Conservation (phyloP, 2,113 vertebrate genomes). For the Amblyopsis rosae region DNA sequence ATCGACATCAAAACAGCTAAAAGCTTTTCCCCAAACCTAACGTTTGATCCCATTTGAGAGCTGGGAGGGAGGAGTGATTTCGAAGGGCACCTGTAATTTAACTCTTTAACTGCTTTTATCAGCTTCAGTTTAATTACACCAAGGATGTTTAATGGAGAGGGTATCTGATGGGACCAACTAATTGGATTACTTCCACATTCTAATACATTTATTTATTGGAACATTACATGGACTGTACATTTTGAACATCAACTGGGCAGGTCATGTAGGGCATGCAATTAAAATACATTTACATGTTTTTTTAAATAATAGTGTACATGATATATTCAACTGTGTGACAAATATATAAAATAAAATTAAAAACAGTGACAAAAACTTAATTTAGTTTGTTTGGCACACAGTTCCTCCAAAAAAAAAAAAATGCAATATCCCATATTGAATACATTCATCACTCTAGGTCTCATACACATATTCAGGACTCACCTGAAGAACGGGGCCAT, state of each 20-base stretch:
- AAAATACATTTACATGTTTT: neutral
- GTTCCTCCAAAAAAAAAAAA: constrained; percentile 25
- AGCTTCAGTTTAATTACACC: no score
- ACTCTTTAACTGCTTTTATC: constrained; percentile 18
- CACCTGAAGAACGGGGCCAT: neutral
- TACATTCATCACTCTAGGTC: neutral
- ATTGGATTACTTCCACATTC: neutral
- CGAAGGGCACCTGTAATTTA: constrained; percentile 12
- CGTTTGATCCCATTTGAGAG: no score
- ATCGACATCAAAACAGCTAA: no score
- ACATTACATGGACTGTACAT: neutral
- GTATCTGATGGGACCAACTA: neutral
- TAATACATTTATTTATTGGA: neutral
- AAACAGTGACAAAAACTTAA: neutral
- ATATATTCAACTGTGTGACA: constrained; percentile 16
- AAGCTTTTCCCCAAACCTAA: no score
- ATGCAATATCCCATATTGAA: constrained; percentile 24
- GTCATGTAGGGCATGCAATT: neutral
- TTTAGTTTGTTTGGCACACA: constrained; percentile 17
- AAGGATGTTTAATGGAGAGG: no score
- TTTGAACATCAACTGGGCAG: neutral
- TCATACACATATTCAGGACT: constrained; percentile 36
- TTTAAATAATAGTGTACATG: neutral
- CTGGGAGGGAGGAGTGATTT: constrained; percentile 2
- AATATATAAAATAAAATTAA: constrained; percentile 6